A percentile compares a stretch with the other conserved stretches of the same genome.
Evolutionary conservation across 1,140 invertebrate genomes (phyloP).

Genomic region (Tetramorium parvispinum): DNA sequence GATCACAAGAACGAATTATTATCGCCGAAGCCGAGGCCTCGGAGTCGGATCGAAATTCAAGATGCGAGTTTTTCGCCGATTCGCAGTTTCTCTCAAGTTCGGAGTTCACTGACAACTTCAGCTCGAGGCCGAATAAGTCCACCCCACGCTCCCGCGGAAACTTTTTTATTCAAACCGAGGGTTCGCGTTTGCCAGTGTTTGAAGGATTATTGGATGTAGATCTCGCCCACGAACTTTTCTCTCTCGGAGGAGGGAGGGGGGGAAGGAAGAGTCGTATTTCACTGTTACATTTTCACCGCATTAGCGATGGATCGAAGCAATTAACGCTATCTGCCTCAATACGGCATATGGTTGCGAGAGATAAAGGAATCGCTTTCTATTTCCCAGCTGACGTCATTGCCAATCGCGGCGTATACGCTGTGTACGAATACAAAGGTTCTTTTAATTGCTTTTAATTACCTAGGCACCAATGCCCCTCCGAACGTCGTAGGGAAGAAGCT

Average conservation of each 20-base stretch:
- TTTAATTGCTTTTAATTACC: slow-evolving; percentile 54
- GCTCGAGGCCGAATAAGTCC: neutral
- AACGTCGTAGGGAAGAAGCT: slow-evolving; percentile 3
- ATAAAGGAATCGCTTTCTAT: slow-evolving; percentile 62
- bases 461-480: neutral
- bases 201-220: neutral
- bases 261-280: neutral
- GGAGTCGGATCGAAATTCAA: neutral
- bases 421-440: slow-evolving; percentile 32
- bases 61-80: neutral
- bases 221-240: slow-evolving; percentile 17
- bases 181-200: neutral
- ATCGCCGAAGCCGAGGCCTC: neutral
- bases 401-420: neutral
- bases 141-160: neutral
- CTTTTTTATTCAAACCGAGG: neutral
- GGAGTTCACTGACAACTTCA: neutral
- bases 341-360: slow-evolving; percentile 49
- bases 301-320: slow-evolving; percentile 51
- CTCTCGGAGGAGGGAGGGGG: no score
- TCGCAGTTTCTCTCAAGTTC: neutral
- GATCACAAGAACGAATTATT: neutral
- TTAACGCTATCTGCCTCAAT: slow-evolving; percentile 54
- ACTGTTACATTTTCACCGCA: slow-evolving; percentile 42
- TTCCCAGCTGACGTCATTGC: slow-evolving; percentile 53